Evolutionary conservation across 2,797 vertebrate genomes (phyloP).

Genomic region (Lithobates sylvaticus): DNA sequence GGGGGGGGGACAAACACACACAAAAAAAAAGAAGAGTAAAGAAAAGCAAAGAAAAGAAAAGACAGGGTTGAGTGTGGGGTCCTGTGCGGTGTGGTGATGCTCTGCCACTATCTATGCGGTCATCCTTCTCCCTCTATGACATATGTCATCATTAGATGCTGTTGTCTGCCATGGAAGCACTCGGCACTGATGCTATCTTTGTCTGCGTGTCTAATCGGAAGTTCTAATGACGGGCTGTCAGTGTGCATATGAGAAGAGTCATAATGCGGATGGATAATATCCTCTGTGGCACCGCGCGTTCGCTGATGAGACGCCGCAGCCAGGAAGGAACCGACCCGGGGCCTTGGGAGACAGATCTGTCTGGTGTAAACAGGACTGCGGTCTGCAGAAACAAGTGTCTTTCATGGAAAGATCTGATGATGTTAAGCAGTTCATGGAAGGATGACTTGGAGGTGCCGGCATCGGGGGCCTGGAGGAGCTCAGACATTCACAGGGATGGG

Average conservation of each 20-base stretch:
- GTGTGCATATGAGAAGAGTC: conserved; percentile 52
- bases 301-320: conserved; percentile 2
- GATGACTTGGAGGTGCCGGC: conserved; percentile 10
- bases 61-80: too few species aligned
- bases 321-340: conserved; percentile 41
- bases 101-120: conserved; percentile 26
- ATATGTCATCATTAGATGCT: conserved; percentile 55
- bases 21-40: too few species aligned
- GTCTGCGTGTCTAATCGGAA: conserved; percentile 52
- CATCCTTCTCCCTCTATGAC: conserved; percentile 42
- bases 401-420: conserved; percentile 37
- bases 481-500: not conserved
- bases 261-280: conserved; percentile 51
- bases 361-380: conserved; percentile 51
- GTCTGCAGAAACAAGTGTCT: conserved; percentile 53
- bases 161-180: conserved; percentile 50
- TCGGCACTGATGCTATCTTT: conserved; percentile 35
- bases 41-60: too few species aligned
- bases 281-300: conserved; percentile 49
- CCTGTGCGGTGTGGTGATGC: conserved; percentile 19
- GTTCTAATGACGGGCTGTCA: conserved; percentile 52
- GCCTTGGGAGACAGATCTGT: conserved; percentile 54
- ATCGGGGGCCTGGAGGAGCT: not conserved
- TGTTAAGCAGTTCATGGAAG: conserved; percentile 54
- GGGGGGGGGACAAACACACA: too few species aligned